phyloP scores from a whole-genome alignment of 2,113 vertebrate species.

The Microtus pennsylvanicus region DNA sequence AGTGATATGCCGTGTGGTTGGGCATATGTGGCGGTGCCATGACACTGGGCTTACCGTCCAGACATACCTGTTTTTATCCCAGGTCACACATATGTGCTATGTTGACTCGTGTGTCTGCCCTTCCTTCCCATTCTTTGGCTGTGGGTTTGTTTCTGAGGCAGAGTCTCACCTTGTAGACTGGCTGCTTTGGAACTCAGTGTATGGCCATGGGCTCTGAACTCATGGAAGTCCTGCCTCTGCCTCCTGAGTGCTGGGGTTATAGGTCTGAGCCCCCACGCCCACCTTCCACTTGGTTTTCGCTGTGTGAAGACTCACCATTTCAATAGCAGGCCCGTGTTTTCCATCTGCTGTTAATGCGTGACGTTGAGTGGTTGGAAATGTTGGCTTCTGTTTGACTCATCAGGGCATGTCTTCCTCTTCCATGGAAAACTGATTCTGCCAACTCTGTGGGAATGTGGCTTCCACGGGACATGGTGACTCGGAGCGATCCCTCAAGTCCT shows the following conservation, averaged over 20 bases:
- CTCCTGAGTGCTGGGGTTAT: background rate
- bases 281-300: background rate
- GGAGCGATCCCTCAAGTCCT: too few relatives aligned
- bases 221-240: background rate
- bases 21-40: background rate
- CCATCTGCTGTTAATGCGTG: background rate
- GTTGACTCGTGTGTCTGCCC: background rate
- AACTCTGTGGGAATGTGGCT: background rate
- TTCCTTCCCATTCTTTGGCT: too few relatives aligned
- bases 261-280: background rate
- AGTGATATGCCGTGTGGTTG: background rate
- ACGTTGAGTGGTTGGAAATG: slow-evolving; percentile 15
- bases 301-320: background rate
- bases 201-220: too few relatives aligned
- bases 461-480: background rate
- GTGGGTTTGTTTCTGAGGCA: background rate
- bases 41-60: background rate
- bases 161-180: background rate
- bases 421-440: slow-evolving; percentile 34
- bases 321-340: background rate
- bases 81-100: background rate
- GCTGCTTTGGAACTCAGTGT: background rate
- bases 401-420: background rate
- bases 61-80: background rate
- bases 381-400: background rate